Evolutionary conservation across 2,888 invertebrate genomes (phyloP).

Genomic region (Trachelus iudaicus): DNA sequence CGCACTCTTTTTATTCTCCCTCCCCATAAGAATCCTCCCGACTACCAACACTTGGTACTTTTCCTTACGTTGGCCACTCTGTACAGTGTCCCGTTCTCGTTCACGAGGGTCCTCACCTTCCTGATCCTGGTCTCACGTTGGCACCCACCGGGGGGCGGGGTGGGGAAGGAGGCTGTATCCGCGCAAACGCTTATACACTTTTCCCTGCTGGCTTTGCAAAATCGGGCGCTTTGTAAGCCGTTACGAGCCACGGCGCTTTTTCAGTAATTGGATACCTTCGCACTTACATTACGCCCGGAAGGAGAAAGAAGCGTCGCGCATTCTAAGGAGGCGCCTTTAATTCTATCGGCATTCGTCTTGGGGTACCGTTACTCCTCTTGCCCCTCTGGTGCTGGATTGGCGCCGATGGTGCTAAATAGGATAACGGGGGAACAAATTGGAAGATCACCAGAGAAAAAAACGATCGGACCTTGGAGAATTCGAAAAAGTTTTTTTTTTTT

Average conservation of each 20-base stretch:
- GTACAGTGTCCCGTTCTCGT: neutral
- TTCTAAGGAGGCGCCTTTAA: constrained; percentile 2
- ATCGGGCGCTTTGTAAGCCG: constrained; percentile 21
- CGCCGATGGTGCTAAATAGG: neutral
- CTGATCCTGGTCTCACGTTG: neutral
- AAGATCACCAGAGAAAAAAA: neutral
- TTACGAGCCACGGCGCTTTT: constrained; percentile 16
- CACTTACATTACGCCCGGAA: constrained; percentile 17
- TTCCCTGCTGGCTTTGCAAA: neutral
- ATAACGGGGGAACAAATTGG: neutral
- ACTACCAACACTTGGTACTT: neutral
- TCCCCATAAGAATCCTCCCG: neutral
- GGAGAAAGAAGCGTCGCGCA: constrained; percentile 3
- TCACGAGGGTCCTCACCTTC: neutral
- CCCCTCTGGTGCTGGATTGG: neutral
- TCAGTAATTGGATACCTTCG: constrained; percentile 23
- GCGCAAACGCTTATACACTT: neutral
- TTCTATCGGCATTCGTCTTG: neutral
- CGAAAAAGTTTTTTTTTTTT: neutral
- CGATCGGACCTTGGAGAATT: neutral
- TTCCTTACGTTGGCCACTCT: neutral
- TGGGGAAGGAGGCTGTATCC: neutral
- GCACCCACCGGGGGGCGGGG: too few relatives aligned
- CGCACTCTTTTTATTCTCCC: neutral
- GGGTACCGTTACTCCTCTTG: neutral